Conservation (phyloP, 2,113 vertebrate genomes). For the Gadus macrocephalus region DNA sequence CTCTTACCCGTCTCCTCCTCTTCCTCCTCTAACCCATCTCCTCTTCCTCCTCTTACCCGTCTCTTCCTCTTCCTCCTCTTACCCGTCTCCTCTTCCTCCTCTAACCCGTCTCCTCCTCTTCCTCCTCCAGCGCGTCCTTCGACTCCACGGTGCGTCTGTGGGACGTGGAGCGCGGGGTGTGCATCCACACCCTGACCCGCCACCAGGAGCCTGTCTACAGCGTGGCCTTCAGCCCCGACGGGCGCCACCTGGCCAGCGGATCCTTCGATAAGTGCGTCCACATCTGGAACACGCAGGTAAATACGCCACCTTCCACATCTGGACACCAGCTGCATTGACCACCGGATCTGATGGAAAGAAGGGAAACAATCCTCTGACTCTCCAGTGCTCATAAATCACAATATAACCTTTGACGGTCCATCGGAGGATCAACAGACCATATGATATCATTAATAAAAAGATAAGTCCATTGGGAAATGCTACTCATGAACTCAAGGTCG, state of each 20-base stretch:
- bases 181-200: slow-evolving; percentile 97
- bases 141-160: slow-evolving; percentile 98
- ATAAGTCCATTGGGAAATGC: too few species aligned
- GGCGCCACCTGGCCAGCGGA: slow-evolving; percentile 95
- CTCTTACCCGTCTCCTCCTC: neutral
- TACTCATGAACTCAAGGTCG: too few species aligned
- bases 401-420: too few species aligned
- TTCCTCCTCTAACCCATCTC: too few species aligned
- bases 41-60: too few species aligned
- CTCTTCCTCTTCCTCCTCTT: too few species aligned
- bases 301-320: neutral
- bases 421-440: too few species aligned
- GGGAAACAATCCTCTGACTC: too few species aligned
- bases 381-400: too few species aligned
- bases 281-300: slow-evolving; percentile 99
- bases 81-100: too few species aligned
- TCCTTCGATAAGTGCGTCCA: slow-evolving; percentile 99
- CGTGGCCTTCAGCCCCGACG: slow-evolving; percentile 98
- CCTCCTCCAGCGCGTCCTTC: slow-evolving; percentile 85
- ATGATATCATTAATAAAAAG: too few species aligned
- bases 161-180: slow-evolving; percentile 98
- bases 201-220: slow-evolving; percentile 99
- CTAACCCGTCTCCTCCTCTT: neutral
- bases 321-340: neutral
- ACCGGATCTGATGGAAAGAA: too few species aligned